A percentile compares a stretch with the other conserved stretches of the same genome.
Evolutionary conservation across 1,140 invertebrate species (phyloP).

Genomic region (Drosophila punjabiensis): DNA sequence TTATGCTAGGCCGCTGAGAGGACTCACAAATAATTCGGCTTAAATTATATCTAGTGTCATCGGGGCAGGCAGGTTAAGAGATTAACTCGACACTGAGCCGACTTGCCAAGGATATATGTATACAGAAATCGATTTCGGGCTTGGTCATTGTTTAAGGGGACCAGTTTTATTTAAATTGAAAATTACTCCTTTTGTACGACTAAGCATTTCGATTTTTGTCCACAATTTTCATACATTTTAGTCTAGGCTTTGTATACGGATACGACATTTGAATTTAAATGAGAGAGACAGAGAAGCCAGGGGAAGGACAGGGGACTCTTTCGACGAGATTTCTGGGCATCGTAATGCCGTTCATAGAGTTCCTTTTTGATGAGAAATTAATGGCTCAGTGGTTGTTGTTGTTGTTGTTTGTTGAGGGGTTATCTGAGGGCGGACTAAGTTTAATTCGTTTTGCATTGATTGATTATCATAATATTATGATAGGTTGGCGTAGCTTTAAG

Average conservation of each 20-base stretch:
- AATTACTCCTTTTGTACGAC: constrained; percentile 48
- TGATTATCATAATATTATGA: constrained; percentile 43
- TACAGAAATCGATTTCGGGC: constrained; percentile 25
- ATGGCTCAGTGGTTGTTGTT: constrained; percentile 24
- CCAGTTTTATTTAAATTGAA: constrained; percentile 56
- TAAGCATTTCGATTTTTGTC: constrained; percentile 17
- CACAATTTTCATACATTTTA: constrained; percentile 23
- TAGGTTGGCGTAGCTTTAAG: constrained; percentile 48
- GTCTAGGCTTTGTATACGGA: constrained; percentile 7
- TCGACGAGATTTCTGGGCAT: constrained; percentile 8
- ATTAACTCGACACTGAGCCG: constrained; percentile 21
- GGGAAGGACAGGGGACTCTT: neutral
- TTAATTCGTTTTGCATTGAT: constrained; percentile 41
- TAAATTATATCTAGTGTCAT: constrained; percentile 10
- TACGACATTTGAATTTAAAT: constrained; percentile 41
- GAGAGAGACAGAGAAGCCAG: constrained; percentile 13
- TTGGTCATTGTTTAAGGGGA: constrained; percentile 37
- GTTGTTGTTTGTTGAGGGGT: constrained; percentile 13
- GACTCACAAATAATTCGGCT: neutral
- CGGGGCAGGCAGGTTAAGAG: neutral
- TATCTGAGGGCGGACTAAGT: constrained; percentile 21
- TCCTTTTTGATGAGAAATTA: constrained; percentile 66
- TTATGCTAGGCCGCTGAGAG: neutral
- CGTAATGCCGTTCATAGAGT: constrained; percentile 46
- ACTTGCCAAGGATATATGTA: constrained; percentile 18